Evolutionary conservation across 92 coral and sea anemone species (phyloP).

Genomic region (Plumapathes pennacea): DNA sequence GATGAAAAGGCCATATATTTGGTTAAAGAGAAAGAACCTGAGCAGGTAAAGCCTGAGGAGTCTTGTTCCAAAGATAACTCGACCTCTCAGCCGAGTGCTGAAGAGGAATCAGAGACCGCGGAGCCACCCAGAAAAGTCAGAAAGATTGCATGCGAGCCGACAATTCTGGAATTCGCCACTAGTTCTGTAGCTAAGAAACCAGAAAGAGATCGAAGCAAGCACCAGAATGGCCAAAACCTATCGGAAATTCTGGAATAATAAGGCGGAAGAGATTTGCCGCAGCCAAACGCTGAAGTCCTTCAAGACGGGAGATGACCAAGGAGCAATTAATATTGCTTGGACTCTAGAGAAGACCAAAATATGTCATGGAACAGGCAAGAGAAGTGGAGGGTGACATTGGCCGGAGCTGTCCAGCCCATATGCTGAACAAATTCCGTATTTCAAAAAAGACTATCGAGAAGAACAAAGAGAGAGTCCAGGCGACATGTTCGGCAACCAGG

Average conservation of each 20-base stretch:
- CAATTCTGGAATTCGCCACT: background rate
- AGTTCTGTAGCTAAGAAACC: constrained; percentile 19
- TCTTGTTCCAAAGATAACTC: too few relatives aligned
- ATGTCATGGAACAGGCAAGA: constrained; percentile 18
- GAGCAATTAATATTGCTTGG: constrained; percentile 39
- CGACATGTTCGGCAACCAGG: background rate
- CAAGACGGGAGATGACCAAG: constrained; percentile 41
- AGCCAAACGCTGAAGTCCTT: constrained; percentile 8
- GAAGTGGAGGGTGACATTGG: constrained; percentile 15
- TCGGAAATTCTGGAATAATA: constrained; percentile 32
- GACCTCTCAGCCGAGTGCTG: too few relatives aligned
- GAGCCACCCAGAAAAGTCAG: background rate
- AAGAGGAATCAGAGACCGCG: background rate
- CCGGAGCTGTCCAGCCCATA: constrained; percentile 4
- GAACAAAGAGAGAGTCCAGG: constrained; percentile 21
- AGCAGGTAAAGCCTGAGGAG: background rate
- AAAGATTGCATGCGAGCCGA: background rate
- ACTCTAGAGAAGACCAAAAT: constrained; percentile 22
- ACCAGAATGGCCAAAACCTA: constrained; percentile 12
- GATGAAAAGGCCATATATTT: constrained; percentile 1
- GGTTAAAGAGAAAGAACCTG: background rate
- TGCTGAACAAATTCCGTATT: constrained; percentile 3
- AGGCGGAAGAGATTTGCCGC: constrained; percentile 34
- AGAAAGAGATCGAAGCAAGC: constrained; percentile 24
- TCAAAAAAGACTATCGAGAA: constrained; percentile 16